Conservation (phyloP, 2,113 vertebrate species). For the Mesoclemmys tuberculata region DNA sequence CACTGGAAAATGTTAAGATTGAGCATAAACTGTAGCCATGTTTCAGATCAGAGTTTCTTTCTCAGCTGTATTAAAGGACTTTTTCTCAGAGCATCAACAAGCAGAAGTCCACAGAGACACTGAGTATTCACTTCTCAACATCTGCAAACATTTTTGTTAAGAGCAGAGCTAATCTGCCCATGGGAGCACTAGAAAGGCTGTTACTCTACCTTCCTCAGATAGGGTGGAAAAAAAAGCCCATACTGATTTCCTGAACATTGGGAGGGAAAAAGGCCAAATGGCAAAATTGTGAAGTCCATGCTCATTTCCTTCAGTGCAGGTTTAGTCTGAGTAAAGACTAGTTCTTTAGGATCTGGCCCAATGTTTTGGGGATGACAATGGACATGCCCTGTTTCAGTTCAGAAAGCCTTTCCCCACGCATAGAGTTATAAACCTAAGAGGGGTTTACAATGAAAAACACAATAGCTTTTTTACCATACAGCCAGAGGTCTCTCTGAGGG, state of each 20-base stretch:
- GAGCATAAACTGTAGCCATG: background rate
- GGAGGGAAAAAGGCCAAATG: background rate
- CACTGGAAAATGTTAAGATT: background rate
- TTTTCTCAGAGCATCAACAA: background rate
- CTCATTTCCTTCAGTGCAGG: background rate
- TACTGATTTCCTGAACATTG: conserved; percentile 3
- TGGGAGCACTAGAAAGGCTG: conserved; percentile 30
- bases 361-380: background rate
- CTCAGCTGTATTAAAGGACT: background rate
- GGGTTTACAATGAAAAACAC: background rate
- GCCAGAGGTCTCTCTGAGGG: background rate
- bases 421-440: background rate
- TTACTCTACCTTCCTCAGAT: background rate
- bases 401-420: background rate
- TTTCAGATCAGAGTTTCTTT: background rate
- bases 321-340: background rate
- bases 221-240: background rate
- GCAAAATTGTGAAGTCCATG: conserved; percentile 6
- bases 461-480: background rate
- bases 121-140: conserved; percentile 17
- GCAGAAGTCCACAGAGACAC: conserved; percentile 39
- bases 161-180: conserved; percentile 17
- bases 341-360: background rate
- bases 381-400: background rate
- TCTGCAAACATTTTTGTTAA: conserved; percentile 49